phyloP scores from a whole-genome alignment of 2,888 invertebrate genomes.

The Clitarchus hookeri region DNA sequence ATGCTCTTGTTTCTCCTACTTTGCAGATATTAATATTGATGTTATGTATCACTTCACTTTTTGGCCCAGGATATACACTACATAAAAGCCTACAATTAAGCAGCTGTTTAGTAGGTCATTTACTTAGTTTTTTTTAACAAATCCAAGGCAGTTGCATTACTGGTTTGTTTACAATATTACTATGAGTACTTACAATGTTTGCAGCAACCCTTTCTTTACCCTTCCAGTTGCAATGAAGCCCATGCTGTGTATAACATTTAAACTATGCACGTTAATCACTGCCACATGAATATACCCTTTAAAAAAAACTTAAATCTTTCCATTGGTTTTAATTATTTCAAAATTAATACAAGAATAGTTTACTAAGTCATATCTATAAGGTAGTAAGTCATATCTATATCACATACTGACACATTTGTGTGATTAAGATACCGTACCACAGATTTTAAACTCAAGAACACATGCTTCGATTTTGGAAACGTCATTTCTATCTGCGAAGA shows the following conservation, averaged over 20 bases:
- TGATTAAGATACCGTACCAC: background rate
- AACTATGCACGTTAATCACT: background rate
- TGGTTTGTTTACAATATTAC: background rate
- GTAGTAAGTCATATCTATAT: too few relatives aligned
- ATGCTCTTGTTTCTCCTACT: too few relatives aligned
- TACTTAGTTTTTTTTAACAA: background rate
- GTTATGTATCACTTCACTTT: too few relatives aligned
- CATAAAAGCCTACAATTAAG: background rate
- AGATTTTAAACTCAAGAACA: background rate
- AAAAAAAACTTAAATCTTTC: background rate
- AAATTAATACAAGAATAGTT: background rate
- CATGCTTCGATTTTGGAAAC: background rate
- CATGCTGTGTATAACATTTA: background rate
- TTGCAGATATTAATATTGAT: too few relatives aligned
- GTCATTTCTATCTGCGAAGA: background rate
- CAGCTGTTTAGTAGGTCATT: background rate
- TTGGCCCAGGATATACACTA: too few relatives aligned
- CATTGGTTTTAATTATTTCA: background rate
- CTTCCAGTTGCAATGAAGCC: background rate
- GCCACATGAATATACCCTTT: background rate
- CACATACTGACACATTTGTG: background rate
- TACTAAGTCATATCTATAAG: background rate
- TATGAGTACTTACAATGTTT: background rate
- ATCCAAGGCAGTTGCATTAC: background rate
- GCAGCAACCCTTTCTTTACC: background rate